phyloP scores from a whole-genome alignment of 2,888 invertebrate genomes.

The Spisula solida region DNA sequence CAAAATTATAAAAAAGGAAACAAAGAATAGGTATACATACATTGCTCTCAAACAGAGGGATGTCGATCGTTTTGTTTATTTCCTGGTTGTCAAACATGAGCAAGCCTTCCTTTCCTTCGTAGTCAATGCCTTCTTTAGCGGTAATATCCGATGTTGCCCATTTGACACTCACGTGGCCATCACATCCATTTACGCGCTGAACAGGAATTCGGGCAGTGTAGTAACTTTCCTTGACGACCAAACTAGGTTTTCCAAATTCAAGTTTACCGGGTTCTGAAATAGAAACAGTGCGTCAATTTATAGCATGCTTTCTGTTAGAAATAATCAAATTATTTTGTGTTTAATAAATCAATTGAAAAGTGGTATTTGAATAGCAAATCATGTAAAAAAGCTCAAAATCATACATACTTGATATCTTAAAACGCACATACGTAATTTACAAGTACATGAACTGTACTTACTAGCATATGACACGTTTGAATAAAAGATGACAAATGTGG shows the following conservation, averaged over 20 bases:
- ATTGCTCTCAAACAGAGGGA: constrained; percentile 89
- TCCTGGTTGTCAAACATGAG: constrained; percentile 88
- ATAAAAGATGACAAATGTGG: not conserved
- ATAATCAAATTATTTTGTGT: not conserved
- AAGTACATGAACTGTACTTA: no score
- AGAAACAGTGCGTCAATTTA: no score
- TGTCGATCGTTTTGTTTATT: constrained; percentile 89
- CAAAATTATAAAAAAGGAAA: no score
- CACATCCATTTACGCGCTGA: constrained; percentile 88
- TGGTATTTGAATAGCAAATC: not conserved
- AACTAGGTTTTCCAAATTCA: constrained; percentile 89
- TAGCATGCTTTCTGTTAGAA: no score
- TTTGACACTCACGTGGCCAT: constrained; percentile 89
- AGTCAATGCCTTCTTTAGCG: constrained; percentile 89
- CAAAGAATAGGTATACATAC: constrained; percentile 68
- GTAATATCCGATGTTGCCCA: constrained; percentile 90
- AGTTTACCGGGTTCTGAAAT: constrained; percentile 89
- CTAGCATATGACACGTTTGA: not conserved
- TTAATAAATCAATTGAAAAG: not conserved
- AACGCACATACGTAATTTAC: no score
- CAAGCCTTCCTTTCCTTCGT: constrained; percentile 89
- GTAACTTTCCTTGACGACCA: constrained; percentile 89
- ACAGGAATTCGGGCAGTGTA: constrained; percentile 89
- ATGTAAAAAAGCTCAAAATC: not conserved
- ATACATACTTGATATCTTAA: not conserved